These are phyloP conservation scores for Oligia fasciuncula DNA, from an alignment of 2,888 invertebrate species.

Conservation along the genomic window DNA sequence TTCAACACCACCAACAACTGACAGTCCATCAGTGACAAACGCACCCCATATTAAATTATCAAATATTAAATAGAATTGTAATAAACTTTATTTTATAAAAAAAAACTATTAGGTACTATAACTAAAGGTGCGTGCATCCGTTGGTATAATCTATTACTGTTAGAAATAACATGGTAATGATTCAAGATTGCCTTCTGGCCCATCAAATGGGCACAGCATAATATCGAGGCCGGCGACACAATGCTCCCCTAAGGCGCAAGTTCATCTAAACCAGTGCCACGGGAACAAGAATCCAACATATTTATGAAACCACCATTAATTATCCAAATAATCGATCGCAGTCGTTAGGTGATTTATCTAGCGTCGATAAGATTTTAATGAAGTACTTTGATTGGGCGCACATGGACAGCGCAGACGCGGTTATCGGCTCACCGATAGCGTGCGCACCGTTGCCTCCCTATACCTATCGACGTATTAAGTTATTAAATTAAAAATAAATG, in stretches of 20 bases:
- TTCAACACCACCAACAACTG: not conserved
- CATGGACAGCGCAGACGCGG: slow-evolving; percentile 83
- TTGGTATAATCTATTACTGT: slow-evolving; percentile 25
- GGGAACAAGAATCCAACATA: slow-evolving; percentile 84
- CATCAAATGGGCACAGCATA: slow-evolving; percentile 23
- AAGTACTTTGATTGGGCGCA: slow-evolving; percentile 90
- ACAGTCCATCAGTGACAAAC: not conserved
- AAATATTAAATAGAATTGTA: not conserved
- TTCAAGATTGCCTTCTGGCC: slow-evolving; percentile 42
- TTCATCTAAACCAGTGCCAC: slow-evolving; percentile 76
- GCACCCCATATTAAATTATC: not conserved
- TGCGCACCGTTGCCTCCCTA: slow-evolving; percentile 85
- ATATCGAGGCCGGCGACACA: slow-evolving; percentile 68
- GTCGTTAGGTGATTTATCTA: slow-evolving; percentile 90
- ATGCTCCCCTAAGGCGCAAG: slow-evolving; percentile 71
- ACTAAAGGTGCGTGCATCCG: not conserved
- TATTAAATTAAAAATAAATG: slow-evolving; percentile 89
- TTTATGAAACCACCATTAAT: slow-evolving; percentile 88
- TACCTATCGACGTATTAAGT: slow-evolving; percentile 88
- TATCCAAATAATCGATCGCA: slow-evolving; percentile 90
- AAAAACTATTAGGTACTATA: not conserved
- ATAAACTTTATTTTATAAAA: not conserved
- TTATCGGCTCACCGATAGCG: slow-evolving; percentile 86
- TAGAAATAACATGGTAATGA: slow-evolving; percentile 53
- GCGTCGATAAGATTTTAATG: slow-evolving; percentile 90